Base-by-base conservation (phyloP, 2,113 vertebrate genomes). In the Genyomyrus donnyi region DNA sequence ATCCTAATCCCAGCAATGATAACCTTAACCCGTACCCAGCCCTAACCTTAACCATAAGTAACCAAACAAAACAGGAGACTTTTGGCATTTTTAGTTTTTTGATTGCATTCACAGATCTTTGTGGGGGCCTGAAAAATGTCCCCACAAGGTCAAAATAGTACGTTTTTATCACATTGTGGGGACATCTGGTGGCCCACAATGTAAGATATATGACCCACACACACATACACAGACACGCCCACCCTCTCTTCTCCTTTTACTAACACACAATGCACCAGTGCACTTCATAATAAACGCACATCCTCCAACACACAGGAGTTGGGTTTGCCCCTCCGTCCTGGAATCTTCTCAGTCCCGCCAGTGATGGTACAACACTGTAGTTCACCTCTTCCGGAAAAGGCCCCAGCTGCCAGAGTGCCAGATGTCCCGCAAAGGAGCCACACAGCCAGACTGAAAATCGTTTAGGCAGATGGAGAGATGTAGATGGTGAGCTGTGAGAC, bases 191-290 rank as follows among this genome's bases (percentile, higher is more conserved):
- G n/a, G 58, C 9, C 24, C 24, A 27, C n/a, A 66, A 27, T 66
- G 58, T 66, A 66, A 27, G 19, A n/a, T 24, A 48, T 21, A 46
- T 27, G 56, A 39, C n/a, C 7, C 58, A 87, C 19, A 88, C 88
- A 88, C 80, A 90, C 83, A 91, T 92, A 94, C 77, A 91, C 92
- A 90, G 93, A 90, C 85, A 91, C 93, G 92, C 91, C n/a, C 24
- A n/a, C 91, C 56, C 91, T 91, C 91, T 90, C 90, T 91, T 89
- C 92, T 89, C 92, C 91, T 93, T 93, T 95, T 93, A 94, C 91
- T 93, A 90, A 92, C 93, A 94, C 94, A 95, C 94, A 95, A 95
- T 95, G 94, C 94, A 53, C 77, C 77, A 93, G 92, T 52, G 35
- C 74, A 52, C 92, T 90, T 93, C 93, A 91, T 95, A 96, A 95